Conservation (phyloP, 2,888 invertebrate genomes). For the Pomacea canaliculata region DNA sequence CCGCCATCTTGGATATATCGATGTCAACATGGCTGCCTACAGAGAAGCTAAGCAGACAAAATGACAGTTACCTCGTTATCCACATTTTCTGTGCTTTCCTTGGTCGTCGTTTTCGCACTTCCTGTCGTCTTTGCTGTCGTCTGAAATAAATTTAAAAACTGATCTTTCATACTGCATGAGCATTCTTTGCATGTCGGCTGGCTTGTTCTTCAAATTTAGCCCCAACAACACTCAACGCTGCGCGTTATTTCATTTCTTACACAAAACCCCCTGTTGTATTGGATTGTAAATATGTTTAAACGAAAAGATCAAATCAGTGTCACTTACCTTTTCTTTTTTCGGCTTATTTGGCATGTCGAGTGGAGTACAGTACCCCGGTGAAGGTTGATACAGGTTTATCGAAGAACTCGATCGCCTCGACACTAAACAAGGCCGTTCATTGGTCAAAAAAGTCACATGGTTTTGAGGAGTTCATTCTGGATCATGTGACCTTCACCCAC, state of each 20-base stretch:
- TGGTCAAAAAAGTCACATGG: conserved; percentile 58
- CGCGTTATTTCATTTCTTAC: neutral
- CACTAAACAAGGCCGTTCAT: conserved; percentile 59
- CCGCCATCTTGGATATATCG: conserved; percentile 60
- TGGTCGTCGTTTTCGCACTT: conserved; percentile 52
- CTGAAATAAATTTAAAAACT: conserved; percentile 40
- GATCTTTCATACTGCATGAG: conserved; percentile 11
- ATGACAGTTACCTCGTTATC: conserved; percentile 56
- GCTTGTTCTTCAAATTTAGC: conserved; percentile 24
- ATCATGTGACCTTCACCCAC: conserved; percentile 19
- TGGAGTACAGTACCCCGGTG: conserved; percentile 34
- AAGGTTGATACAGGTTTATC: conserved; percentile 40
- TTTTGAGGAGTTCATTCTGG: conserved; percentile 26
- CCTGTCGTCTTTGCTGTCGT: conserved; percentile 55
- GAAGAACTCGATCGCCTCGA: conserved; percentile 50
- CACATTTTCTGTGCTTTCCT: conserved; percentile 59
- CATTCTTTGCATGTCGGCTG: conserved; percentile 33
- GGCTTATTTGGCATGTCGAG: conserved; percentile 64
- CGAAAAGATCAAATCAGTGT: too few relatives aligned
- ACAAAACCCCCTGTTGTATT: too few relatives aligned
- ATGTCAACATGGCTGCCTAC: conserved; percentile 51
- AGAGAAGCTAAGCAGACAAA: conserved; percentile 18
- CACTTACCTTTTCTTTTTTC: conserved; percentile 63
- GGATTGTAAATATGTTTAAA: too few relatives aligned
- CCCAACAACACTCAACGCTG: conserved; percentile 2